Evolutionary conservation across 2,113 vertebrate species (phyloP), one percentile per base, ranked within the genome.

Genomic region (Quiscalus mexicanus): DNA sequence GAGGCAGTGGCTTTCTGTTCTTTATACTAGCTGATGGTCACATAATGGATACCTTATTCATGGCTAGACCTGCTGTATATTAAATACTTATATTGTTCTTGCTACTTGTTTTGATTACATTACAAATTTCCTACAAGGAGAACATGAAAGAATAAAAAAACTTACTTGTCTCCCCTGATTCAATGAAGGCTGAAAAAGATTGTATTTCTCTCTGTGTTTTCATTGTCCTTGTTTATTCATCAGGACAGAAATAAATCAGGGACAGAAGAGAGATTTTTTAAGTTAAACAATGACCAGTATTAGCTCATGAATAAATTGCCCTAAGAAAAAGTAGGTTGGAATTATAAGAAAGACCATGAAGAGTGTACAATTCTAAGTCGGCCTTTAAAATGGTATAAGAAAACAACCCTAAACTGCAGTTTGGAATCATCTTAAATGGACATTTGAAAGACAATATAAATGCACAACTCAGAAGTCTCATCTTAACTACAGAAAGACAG

Each of bases 21-120:
- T 78, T 78, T 78, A 22, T 82, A 37, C 49, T 62, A 41, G 21
- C 10, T 88, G 50, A 73, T 77, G 27, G 31, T 39, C 53, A 47
- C 30, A 78, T 58, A 87, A 89, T 56, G 28, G 42, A 41, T 77
- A 80, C 11, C 6, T 86, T 92, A 90, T 74, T 94, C 76, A 81
- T 15, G n/a, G 35, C 39, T 84, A 89, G 69, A 52, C 21, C 35
- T 78, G 47, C 50, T 91, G 45, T 42, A 35, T 93, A 81, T 87
- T 75, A 91, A 96, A 81, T 84, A 67, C 10, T 35, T 67, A 59
- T 37, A 90, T 62, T 44, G 39, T 56, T 65, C 69, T 94, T 84
- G 12, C 22, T 74, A 28, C 64, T 87, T 95, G 87, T 89, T 95
- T 89, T 93, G 73, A 87, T 87, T 89, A 76, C 33, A 73, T 96